Evolutionary conservation across 2,888 invertebrate genomes (phyloP), one percentile per base, ranked within the genome.

Genomic region (Gibbula magus): DNA sequence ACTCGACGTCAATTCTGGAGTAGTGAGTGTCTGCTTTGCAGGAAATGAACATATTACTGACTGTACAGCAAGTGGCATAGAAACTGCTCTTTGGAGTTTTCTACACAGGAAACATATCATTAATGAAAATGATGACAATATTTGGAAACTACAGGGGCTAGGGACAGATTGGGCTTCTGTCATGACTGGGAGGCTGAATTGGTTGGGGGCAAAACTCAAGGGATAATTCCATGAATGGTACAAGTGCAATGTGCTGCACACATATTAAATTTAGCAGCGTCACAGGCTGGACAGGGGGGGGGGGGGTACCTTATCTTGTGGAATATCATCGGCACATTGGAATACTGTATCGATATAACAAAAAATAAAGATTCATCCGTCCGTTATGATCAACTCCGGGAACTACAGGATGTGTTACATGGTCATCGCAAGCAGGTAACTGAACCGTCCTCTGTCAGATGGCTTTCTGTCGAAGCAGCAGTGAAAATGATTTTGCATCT

Each of bases 121-220:
- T 18, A 3, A 39, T 75, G 75, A 75, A 20, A 51, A 75, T 10
- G 20, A 51, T 29, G 20, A 22, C 8, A 70, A 70, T 29, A 39
- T 75, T 39, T 56, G 35, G 10, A 53, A 32, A 13, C 20, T 77
- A 18, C 54, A 22, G 18, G 77, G 77, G 22, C 53, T 77, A n/a
- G 56, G 77, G 7, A 77, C 77, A 16, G 77, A 77, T 54, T 56
- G 77, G 10, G 61, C 77, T 18, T 18, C 56, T 56, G 77, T 77
- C 4, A 77, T 77, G 77, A 77, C 77, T 13, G 61, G 77, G 18
- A 32, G 54, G n/a, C 18, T 13, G 10, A 77, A 77, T 77, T 56
- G 77, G 10, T n/a, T 56, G 8, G 75, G 45, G 2, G 32, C 45
- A 10, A 45, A 75, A 32, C 18, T 75, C 25, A 75, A 25, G 29